Base-by-base conservation (phyloP, 2,113 vertebrate genomes). In the Piprites chloris region DNA sequence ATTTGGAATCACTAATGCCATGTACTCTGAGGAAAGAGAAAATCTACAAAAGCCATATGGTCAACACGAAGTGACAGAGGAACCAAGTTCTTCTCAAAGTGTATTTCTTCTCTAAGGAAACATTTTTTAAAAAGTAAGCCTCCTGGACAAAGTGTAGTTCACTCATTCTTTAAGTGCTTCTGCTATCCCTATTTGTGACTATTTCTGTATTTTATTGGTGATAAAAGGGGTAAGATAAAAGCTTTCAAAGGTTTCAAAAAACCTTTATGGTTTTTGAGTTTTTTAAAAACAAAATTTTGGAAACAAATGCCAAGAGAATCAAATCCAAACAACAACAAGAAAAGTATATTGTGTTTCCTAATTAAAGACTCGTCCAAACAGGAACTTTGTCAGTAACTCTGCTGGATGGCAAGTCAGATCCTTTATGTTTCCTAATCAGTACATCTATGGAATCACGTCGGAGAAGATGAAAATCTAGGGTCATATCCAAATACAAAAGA, bases 361-460 rank as follows among this genome's bases (percentile, higher is more conserved):
- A 94, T 90, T 75, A 95, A 94, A 91, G 78, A 87, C 91, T 66
- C 65, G 90, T 67, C 59, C 46, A 79, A 95, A 93, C 93, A 96
- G 17, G 75, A 96, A 83, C 47, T 55, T 67, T 90, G 67, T 74
- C 82, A 91, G 90, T 71, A 95, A 77, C 52, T 85, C 44, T 59
- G 93, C 30, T 23, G 79, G 52, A 91, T 88, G 61, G 84, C 59
- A 94, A 82, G 78, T 93, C 78, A 83, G 47, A 77, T 94, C 65
- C 85, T 93, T 89, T 83, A 73, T 80, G 89, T 83, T 85, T 67
- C 47, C 52, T 90, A 67, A 93, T 93, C 91, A 92, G 67, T 37
- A 87, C 49, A 90, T 80, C 82, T 93, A 37, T 7, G 33, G 87
- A 93, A 88, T 86, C 47, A 47, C 13, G 12, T 13, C 67, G 56